These are phyloP conservation scores for Perca flavescens DNA, from an alignment of 2,113 vertebrate genomes.

Conservation along the genomic window DNA sequence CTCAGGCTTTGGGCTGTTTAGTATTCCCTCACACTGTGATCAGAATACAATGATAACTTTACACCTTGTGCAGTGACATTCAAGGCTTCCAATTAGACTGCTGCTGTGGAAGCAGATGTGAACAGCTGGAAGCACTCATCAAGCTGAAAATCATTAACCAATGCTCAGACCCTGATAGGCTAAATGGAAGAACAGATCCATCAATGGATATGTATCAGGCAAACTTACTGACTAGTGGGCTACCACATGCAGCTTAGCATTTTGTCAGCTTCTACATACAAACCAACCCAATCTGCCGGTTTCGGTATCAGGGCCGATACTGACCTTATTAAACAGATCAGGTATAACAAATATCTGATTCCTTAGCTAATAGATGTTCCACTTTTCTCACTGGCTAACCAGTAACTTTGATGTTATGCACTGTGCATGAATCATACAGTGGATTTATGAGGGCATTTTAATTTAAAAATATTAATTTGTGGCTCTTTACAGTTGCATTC, in stretches of 20 bases:
- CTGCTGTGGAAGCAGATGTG: constrained; percentile 71
- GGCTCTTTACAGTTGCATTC: neutral
- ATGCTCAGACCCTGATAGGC: constrained; percentile 54
- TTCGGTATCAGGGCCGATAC: neutral
- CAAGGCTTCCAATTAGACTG: constrained; percentile 57
- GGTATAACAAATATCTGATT: too few relatives aligned
- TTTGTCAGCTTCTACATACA: neutral
- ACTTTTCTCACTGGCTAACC: neutral
- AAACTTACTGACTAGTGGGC: neutral
- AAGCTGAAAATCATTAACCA: constrained; percentile 60
- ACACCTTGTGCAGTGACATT: constrained; percentile 34
- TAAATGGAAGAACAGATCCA: constrained; percentile 55
- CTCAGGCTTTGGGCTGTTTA: constrained; percentile 34
- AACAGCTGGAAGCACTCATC: constrained; percentile 71
- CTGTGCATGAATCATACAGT: neutral
- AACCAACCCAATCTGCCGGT: neutral
- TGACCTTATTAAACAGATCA: neutral
- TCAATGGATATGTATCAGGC: constrained; percentile 33
- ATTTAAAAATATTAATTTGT: neutral
- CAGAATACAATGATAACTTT: constrained; percentile 46
- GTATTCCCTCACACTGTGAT: constrained; percentile 48
- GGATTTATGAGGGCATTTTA: neutral
- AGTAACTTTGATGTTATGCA: neutral
- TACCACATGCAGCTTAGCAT: constrained; percentile 1
- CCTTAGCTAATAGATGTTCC: too few relatives aligned